A percentile compares a stretch with the other conserved stretches of the same genome.
Conservation (phyloP, 2,797 vertebrate species). For the Pygocentrus nattereri region DNA sequence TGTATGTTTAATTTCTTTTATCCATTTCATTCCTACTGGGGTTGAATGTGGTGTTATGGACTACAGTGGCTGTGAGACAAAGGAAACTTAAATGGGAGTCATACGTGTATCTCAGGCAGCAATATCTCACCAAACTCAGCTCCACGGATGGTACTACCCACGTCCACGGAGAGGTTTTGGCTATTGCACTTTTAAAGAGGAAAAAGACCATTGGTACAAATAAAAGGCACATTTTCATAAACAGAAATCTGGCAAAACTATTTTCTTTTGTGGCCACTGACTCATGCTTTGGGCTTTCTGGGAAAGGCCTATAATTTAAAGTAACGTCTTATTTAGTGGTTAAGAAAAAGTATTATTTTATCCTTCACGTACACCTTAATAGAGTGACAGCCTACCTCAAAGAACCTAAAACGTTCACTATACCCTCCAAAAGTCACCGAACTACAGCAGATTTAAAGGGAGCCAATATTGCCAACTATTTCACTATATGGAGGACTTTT, state of each 20-base stretch:
- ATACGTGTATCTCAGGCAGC: constrained; percentile 28
- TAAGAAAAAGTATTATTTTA: not conserved
- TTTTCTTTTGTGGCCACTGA: constrained; percentile 60
- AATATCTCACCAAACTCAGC: constrained; percentile 19
- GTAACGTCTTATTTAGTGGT: not conserved
- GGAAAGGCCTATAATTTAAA: not conserved
- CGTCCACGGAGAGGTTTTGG: constrained; percentile 59
- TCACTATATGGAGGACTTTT: constrained; percentile 1
- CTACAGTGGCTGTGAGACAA: not conserved
- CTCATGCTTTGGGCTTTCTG: constrained; percentile 1
- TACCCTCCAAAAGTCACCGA: not conserved
- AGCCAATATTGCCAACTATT: not conserved
- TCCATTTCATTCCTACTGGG: constrained; percentile 63
- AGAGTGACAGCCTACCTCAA: not conserved
- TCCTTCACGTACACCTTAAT: not conserved
- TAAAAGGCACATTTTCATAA: constrained; percentile 80
- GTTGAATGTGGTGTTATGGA: constrained; percentile 73
- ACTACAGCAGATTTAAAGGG: not conserved
- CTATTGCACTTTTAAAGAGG: constrained; percentile 75
- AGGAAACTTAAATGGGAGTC: constrained; percentile 19
- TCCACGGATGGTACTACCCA: constrained; percentile 2
- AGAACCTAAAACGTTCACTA: not conserved
- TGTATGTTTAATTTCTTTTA: constrained; percentile 61
- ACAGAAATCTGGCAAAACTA: constrained; percentile 71
- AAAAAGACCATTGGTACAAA: constrained; percentile 65